Conservation (phyloP, 2,888 invertebrate species). For the Melanostoma scalare region DNA sequence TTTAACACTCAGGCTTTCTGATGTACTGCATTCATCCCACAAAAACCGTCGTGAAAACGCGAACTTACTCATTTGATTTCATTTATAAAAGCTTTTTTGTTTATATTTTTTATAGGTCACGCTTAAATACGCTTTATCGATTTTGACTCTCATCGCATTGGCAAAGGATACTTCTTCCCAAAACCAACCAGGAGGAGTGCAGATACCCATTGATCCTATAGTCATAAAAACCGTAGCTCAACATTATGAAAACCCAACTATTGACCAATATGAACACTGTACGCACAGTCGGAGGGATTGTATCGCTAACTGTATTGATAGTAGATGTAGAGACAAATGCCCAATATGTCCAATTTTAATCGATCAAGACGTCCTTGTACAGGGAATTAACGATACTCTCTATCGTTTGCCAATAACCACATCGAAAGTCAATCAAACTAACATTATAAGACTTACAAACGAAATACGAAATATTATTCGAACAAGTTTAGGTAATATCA, state of each 20-base stretch:
- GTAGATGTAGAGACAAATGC: constrained; percentile 74
- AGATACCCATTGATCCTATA: constrained; percentile 63
- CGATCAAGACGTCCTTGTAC: constrained; percentile 77
- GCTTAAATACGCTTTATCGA: neutral
- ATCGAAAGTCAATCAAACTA: constrained; percentile 76
- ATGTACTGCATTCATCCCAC: too few species aligned
- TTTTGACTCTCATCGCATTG: neutral
- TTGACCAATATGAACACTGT: constrained; percentile 77
- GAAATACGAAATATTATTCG: constrained; percentile 78
- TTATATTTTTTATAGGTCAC: neutral
- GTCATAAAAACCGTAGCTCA: constrained; percentile 77
- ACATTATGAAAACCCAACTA: constrained; percentile 77
- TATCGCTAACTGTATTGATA: constrained; percentile 70
- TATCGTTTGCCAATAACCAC: constrained; percentile 57
- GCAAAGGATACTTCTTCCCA: neutral
- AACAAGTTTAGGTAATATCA: constrained; percentile 75
- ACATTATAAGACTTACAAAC: constrained; percentile 78
- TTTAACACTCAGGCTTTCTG: too few species aligned
- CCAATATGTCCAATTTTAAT: constrained; percentile 77
- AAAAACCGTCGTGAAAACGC: too few species aligned
- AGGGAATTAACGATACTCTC: constrained; percentile 78
- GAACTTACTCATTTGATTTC: neutral
- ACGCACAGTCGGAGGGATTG: constrained; percentile 75
- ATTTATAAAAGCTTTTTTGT: neutral
- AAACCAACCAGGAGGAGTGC: neutral